These are phyloP conservation scores for Cremastobaeus sp. DNA, from an alignment of 2,888 invertebrate species.

Conservation along the genomic window DNA sequence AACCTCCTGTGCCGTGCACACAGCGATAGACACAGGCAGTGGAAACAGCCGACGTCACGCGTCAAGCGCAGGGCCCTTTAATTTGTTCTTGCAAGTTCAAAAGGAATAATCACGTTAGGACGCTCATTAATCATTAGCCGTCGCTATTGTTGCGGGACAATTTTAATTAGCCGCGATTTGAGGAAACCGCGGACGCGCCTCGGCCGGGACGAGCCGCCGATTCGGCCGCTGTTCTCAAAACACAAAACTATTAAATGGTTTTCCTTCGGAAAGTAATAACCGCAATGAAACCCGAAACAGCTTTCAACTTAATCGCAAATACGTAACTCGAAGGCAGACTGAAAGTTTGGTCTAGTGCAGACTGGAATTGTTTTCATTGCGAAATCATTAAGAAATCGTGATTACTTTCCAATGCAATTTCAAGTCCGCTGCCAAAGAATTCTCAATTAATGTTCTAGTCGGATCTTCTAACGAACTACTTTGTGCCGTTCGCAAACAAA, in stretches of 20 bases:
- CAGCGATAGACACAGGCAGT: too few relatives aligned
- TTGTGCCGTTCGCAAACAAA: conserved; percentile 13
- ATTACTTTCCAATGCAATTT: conserved; percentile 24
- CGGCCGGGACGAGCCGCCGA: too few relatives aligned
- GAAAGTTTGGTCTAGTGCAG: conserved; percentile 7
- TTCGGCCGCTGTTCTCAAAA: too few relatives aligned
- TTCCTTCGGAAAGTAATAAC: conserved; percentile 6
- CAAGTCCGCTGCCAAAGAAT: conserved; percentile 19
- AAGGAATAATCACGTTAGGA: conserved; percentile 33
- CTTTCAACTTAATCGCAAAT: conserved; percentile 16
- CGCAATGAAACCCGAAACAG: conserved; percentile 5
- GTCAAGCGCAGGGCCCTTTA: conserved; percentile 47
- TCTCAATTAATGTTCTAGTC: conserved; percentile 15
- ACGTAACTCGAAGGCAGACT: conserved; percentile 1
- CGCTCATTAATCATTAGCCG: conserved; percentile 21
- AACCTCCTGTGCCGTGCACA: conserved; percentile 46
- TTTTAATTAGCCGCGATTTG: conserved; percentile 25
- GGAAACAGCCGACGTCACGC: conserved; percentile 29
- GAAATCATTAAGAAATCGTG: conserved; percentile 16
- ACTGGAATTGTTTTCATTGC: conserved; percentile 16
- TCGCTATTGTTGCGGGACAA: conserved; percentile 13
- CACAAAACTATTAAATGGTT: too few relatives aligned
- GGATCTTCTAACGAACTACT: conserved; percentile 23
- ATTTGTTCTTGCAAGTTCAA: conserved; percentile 33
- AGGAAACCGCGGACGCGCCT: too few relatives aligned